Percentiles rank a stretch among this genome's conserved stretches.
These are phyloP conservation scores for Osmoderma eremita DNA, from an alignment of 2,888 invertebrate genomes.

Conservation along the genomic window DNA sequence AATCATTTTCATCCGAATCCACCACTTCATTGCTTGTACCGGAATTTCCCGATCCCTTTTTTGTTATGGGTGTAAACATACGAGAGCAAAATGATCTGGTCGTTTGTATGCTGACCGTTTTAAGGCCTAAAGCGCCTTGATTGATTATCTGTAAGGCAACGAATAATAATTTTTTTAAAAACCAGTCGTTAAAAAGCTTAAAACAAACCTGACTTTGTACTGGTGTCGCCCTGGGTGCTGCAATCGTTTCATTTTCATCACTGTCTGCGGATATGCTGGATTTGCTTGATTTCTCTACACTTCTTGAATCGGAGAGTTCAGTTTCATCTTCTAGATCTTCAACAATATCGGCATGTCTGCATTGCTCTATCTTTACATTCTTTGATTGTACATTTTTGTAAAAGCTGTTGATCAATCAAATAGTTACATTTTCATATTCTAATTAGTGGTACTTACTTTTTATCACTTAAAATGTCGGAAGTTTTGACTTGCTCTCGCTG, in stretches of 20 bases:
- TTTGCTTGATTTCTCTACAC: constrained; percentile 10
- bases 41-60: background rate
- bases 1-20: constrained; percentile 8
- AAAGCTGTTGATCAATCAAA: background rate
- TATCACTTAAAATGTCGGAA: constrained; percentile 10
- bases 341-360: background rate
- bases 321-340: background rate
- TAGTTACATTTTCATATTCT: background rate
- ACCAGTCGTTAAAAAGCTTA: background rate
- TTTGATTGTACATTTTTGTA: background rate
- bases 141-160: background rate
- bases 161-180: background rate
- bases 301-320: background rate
- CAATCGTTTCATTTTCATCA: constrained; percentile 10
- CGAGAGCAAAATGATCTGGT: constrained; percentile 21
- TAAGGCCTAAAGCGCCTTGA: background rate
- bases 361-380: background rate
- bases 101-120: constrained; percentile 30
- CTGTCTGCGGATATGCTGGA: constrained; percentile 8
- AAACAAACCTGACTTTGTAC: background rate
- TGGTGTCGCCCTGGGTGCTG: background rate
- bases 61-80: background rate
- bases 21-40: background rate
- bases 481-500: constrained; percentile 28
- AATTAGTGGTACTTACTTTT: constrained; percentile 21